These are phyloP conservation scores for Phymanthus crucifer DNA, from an alignment of 92 coral and sea anemone genomes.

Conservation along the genomic window DNA sequence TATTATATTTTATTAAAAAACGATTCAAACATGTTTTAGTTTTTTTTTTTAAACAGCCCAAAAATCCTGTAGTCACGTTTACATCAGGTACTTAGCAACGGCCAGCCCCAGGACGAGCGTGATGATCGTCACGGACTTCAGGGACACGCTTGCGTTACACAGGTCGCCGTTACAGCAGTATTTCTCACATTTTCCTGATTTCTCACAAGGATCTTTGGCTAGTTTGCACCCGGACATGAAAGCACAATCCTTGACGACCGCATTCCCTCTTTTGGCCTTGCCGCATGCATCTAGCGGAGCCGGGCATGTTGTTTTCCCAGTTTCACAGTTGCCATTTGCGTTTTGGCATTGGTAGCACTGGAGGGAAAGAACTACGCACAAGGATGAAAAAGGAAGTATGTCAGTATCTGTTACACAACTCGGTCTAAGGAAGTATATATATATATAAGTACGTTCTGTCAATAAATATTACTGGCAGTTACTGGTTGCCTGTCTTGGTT, in stretches of 20 bases:
- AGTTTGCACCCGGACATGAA: not conserved
- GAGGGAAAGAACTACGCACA: too few species aligned
- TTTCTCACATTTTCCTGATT: not conserved
- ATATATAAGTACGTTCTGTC: too few species aligned
- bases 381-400: too few species aligned
- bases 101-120: not conserved
- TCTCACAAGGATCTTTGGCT: not conserved
- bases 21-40: too few species aligned
- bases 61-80: not conserved
- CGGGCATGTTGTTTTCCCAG: not conserved
- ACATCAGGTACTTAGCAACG: not conserved
- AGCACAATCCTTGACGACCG: not conserved
- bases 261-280: not conserved
- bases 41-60: too few species aligned
- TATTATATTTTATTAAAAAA: too few species aligned
- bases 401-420: too few species aligned
- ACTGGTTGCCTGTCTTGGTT: too few species aligned
- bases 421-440: too few species aligned
- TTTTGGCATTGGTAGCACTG: not conserved
- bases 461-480: too few species aligned
- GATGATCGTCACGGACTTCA: too few species aligned
- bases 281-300: not conserved
- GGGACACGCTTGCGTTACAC: too few species aligned
- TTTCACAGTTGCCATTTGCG: not conserved
- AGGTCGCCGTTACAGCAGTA: not conserved